Base-by-base conservation (phyloP, 2,113 vertebrate species). In the Peromyscus polionotus region DNA sequence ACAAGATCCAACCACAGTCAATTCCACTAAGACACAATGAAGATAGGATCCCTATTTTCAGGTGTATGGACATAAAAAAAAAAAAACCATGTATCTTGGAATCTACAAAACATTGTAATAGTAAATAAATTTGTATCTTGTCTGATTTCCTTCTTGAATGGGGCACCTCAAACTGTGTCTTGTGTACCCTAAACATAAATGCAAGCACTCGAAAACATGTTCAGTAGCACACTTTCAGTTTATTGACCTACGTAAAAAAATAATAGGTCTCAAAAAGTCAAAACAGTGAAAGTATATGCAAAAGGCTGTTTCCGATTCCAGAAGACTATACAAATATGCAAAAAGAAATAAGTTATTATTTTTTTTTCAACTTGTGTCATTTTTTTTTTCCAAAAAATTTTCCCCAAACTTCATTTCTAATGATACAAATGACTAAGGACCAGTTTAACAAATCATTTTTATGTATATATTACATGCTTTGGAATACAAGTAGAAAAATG, bases 381-480 rank as follows among this genome's bases (percentile, higher is more conserved):
- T 98, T 97, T 91, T 83, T 33, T 48, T 83, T 48, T 48, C 28
- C 45, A 51, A 70, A 68, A 68, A 94, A 3, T 7, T 97, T 94
- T 96, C 2, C 45, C 95, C 97, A 97, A 98, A 99, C 94, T 22
- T 98, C 65, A 54, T 98, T 98, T 98, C 98, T 98, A 99, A 99
- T 99, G 98, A 99, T 99, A 99, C 99, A 99, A 99, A 99, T 98
- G 92, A 99, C 99, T 99, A 99, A 99, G 99, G 99, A 99, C 99
- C 99, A 99, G 99, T 99, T 99, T 99, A 99, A 99, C 99, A 99
- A 99, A 99, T 99, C 97, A 97, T 98, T 97, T 67, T 98, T 98
- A 98, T 98, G 98, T 99, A 99, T 99, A 99, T 99, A 99, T 99
- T 99, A 99, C 99, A 99, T 99, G 99, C 99, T 99, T 99, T 99